Percentiles rank a stretch among this genome's conserved stretches.
These are phyloP conservation scores for Cyphomyrus discorhynchus DNA, from an alignment of 2,113 vertebrate genomes.

Conservation along the genomic window DNA sequence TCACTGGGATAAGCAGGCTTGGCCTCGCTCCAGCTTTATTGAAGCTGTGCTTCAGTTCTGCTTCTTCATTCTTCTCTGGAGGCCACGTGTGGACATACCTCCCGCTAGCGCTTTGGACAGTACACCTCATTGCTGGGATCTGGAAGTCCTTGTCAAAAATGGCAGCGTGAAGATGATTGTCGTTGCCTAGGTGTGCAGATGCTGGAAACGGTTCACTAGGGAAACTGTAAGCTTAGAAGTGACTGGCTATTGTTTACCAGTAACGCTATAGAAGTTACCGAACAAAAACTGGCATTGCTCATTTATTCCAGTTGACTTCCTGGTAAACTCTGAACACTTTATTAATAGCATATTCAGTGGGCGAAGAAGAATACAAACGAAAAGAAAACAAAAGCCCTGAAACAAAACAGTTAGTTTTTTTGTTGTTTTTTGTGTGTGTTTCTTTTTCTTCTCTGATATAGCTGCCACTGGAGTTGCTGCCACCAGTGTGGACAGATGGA, in stretches of 20 bases:
- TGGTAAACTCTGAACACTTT: neutral
- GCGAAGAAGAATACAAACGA: neutral
- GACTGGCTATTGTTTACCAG: neutral
- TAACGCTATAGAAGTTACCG: neutral
- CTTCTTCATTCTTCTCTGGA: neutral
- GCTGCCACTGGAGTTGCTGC: conserved; percentile 13
- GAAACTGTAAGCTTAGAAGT: neutral
- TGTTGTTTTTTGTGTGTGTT: neutral
- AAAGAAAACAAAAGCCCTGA: no score
- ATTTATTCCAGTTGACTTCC: neutral
- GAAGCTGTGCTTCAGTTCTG: neutral
- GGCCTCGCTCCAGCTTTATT: neutral
- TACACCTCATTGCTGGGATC: neutral
- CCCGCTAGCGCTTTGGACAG: neutral
- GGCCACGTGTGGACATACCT: neutral
- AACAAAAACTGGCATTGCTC: neutral
- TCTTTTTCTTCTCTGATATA: conserved; percentile 7
- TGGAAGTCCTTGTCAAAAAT: neutral
- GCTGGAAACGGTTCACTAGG: neutral
- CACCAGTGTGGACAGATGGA: conserved; percentile 41
- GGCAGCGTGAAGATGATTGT: neutral
- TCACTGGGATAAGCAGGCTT: neutral
- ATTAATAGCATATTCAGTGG: conserved; percentile 1
- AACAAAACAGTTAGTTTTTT: neutral
- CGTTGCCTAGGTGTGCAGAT: neutral